Evolutionary conservation across 2,888 invertebrate species (phyloP).

Genomic region (Drosophila rubida): DNA sequence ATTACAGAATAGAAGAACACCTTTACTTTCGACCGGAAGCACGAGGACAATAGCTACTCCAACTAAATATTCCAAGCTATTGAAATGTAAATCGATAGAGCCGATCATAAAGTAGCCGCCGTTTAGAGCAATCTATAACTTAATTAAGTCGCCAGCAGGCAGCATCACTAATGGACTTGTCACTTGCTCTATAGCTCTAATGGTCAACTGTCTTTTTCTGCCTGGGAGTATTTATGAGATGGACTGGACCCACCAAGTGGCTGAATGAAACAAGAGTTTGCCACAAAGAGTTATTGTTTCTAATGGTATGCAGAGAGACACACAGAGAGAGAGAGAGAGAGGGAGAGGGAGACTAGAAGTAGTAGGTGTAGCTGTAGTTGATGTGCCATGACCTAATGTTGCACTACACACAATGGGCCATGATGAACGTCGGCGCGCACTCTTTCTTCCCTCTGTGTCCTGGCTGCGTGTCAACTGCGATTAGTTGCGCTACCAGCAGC

Average conservation of each 20-base stretch:
- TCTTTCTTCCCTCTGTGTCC: slow-evolving; percentile 10
- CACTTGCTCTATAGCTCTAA: slow-evolving; percentile 21
- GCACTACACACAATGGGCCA: slow-evolving; percentile 77
- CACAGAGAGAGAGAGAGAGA: background rate
- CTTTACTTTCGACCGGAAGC: background rate
- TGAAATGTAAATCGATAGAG: slow-evolving; percentile 25
- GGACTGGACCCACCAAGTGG: slow-evolving; percentile 66
- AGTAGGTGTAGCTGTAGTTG: slow-evolving; percentile 31
- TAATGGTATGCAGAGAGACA: slow-evolving; percentile 68
- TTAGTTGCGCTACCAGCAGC: slow-evolving; percentile 72
- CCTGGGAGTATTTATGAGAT: slow-evolving; percentile 40
- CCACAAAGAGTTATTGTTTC: slow-evolving; percentile 73
- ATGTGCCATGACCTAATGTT: slow-evolving; percentile 77
- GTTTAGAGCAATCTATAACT: slow-evolving; percentile 30
- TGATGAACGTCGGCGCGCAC: slow-evolving; percentile 48
- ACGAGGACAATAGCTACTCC: background rate
- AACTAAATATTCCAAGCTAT: slow-evolving; percentile 4
- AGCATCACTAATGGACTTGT: slow-evolving; percentile 60
- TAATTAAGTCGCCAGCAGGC: slow-evolving; percentile 55
- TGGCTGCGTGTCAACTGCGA: slow-evolving; percentile 66
- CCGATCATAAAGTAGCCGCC: slow-evolving; percentile 32
- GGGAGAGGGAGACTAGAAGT: slow-evolving; percentile 13
- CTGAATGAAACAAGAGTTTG: slow-evolving; percentile 41
- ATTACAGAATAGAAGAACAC: background rate
- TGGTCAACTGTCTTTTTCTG: slow-evolving; percentile 5